Evolutionary conservation across 2,113 vertebrate genomes (phyloP).

Genomic region (Daphoenositta chrysoptera): DNA sequence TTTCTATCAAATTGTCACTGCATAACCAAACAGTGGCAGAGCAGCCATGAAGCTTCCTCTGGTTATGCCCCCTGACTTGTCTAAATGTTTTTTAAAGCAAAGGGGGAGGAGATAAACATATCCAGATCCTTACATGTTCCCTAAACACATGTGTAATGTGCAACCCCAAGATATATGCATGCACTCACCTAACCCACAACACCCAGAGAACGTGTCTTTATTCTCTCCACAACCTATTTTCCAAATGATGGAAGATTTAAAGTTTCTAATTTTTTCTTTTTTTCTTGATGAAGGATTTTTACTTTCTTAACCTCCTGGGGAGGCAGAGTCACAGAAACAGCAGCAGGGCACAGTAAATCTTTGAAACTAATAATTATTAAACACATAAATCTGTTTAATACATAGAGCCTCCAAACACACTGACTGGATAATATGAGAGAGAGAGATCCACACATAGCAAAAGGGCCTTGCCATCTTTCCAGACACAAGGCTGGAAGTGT

Average conservation of each 20-base stretch:
- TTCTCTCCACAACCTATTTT: background rate
- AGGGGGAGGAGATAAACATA: background rate
- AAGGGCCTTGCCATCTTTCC: background rate
- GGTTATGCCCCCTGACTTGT: background rate
- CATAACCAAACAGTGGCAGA: background rate
- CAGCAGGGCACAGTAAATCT: slow-evolving; percentile 30
- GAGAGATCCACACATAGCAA: background rate
- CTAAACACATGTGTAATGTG: background rate
- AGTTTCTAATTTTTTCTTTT: slow-evolving; percentile 37
- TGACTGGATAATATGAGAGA: background rate
- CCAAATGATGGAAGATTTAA: slow-evolving; percentile 38
- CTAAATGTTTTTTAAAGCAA: background rate
- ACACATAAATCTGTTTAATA: slow-evolving; percentile 51
- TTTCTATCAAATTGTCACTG: background rate
- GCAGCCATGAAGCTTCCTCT: background rate
- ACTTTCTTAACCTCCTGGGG: background rate
- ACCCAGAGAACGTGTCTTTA: background rate
- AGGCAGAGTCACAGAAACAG: background rate
- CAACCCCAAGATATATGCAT: background rate
- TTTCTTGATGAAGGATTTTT: slow-evolving; percentile 23
- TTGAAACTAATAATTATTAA: slow-evolving; percentile 63
- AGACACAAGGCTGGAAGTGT: background rate
- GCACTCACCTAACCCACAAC: background rate
- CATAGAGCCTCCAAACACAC: background rate
- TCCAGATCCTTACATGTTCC: background rate